These are phyloP conservation scores for Trididemnum clinides DNA, from an alignment of 23 tunicate genomes.

Conservation along the genomic window DNA sequence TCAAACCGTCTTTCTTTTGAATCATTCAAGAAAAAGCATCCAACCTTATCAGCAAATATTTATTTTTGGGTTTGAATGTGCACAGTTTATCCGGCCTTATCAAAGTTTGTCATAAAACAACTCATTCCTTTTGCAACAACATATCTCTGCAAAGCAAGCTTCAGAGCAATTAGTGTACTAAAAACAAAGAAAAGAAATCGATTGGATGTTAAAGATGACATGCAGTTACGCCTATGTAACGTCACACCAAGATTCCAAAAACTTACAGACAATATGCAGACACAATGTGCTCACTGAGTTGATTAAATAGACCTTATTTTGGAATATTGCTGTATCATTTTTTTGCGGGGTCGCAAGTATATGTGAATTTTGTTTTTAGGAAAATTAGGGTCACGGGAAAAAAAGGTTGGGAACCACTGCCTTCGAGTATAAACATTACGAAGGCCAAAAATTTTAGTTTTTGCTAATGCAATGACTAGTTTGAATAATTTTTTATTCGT, in stretches of 20 bases:
- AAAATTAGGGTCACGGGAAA: conserved; percentile 12
- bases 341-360: conserved; percentile 8
- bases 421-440: too few relatives aligned
- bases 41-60: too few relatives aligned
- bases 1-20: too few relatives aligned
- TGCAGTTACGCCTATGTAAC: conserved; percentile 29
- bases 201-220: conserved; percentile 13
- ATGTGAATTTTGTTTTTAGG: conserved; percentile 1
- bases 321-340: conserved; percentile 2
- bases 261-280: conserved; percentile 23
- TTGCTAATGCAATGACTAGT: too few relatives aligned
- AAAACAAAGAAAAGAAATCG: conserved; percentile 18
- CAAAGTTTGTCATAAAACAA: conserved; percentile 29
- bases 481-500: too few relatives aligned
- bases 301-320: conserved; percentile 4
- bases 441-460: too few relatives aligned
- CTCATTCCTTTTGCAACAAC: conserved; percentile 30
- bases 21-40: too few relatives aligned
- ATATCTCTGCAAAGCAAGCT: conserved; percentile 20
- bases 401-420: conserved; percentile 30
- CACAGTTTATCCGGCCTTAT: too few relatives aligned
- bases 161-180: conserved; percentile 13
- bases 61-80: too few relatives aligned
- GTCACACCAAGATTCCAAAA: conserved; percentile 25
- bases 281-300: conserved; percentile 14